Conservation (phyloP, 2,113 vertebrate species). For the Argyrosomus japonicus region DNA sequence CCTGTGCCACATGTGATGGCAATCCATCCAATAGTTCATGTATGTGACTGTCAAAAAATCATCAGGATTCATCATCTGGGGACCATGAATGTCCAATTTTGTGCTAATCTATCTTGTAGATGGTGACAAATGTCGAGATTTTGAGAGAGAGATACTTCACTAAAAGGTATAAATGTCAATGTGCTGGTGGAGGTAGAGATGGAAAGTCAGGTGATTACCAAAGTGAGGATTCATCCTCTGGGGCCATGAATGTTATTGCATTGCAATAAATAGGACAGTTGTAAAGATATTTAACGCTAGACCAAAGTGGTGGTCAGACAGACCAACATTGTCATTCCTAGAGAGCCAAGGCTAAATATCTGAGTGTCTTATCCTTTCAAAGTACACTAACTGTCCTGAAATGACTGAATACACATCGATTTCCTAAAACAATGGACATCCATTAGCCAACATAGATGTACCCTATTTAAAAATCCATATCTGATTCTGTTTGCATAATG, state of each 20-base stretch:
- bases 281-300: background rate
- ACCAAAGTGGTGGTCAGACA: background rate
- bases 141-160: too few species aligned
- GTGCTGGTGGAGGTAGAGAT: too few species aligned
- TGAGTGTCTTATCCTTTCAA: background rate
- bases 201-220: too few species aligned
- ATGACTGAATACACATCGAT: conserved; percentile 20
- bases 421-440: conserved; percentile 28
- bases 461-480: conserved; percentile 51
- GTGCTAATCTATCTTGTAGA: too few species aligned
- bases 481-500: conserved; percentile 42
- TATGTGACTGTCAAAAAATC: background rate
- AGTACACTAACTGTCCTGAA: conserved; percentile 13
- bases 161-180: too few species aligned
- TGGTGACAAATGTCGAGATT: background rate
- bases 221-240: background rate
- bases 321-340: background rate
- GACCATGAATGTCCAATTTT: background rate
- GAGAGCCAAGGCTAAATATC: background rate
- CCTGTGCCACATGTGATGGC: background rate
- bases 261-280: background rate
- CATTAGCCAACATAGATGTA: conserved; percentile 41
- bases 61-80: background rate
- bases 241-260: background rate
- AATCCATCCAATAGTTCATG: background rate